phyloP scores from a whole-genome alignment of 2,888 invertebrate genomes.

The Trilocha varians region DNA sequence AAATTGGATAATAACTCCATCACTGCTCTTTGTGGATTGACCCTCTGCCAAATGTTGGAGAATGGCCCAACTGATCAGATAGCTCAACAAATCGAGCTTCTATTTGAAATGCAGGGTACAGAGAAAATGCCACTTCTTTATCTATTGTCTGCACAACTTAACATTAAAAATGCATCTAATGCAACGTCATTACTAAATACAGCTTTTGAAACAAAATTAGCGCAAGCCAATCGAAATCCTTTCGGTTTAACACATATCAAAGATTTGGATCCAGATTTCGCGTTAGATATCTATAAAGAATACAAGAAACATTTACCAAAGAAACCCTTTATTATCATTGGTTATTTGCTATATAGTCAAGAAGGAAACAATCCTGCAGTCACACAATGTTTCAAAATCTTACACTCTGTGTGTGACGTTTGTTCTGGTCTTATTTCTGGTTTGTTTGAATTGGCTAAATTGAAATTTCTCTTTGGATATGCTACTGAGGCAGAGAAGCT shows the following conservation, averaged over 20 bases:
- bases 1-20: slow-evolving; percentile 89
- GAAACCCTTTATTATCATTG: slow-evolving; percentile 65
- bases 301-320: slow-evolving; percentile 83
- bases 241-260: slow-evolving; percentile 84
- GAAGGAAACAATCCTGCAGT: slow-evolving; percentile 63
- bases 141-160: slow-evolving; percentile 79
- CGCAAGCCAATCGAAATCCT: slow-evolving; percentile 61
- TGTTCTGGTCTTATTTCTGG: slow-evolving; percentile 86
- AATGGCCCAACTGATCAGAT: slow-evolving; percentile 82
- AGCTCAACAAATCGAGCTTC: slow-evolving; percentile 88
- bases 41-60: slow-evolving; percentile 85
- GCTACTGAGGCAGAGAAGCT: slow-evolving; percentile 79
- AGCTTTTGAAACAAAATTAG: slow-evolving; percentile 70
- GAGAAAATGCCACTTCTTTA: slow-evolving; percentile 79
- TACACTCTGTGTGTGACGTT: slow-evolving; percentile 81
- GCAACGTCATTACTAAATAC: slow-evolving; percentile 75
- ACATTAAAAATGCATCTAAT: slow-evolving; percentile 64
- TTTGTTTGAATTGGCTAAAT: slow-evolving; percentile 81
- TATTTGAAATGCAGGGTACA: slow-evolving; percentile 84
- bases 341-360: slow-evolving; percentile 52
- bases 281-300: slow-evolving; percentile 84
- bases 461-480: slow-evolving; percentile 87
- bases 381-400: slow-evolving; percentile 75
- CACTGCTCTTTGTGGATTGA: slow-evolving; percentile 84
- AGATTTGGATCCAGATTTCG: slow-evolving; percentile 87